Base-by-base conservation (phyloP, 2,888 invertebrate species). In the Drosophila macrothrix region DNA sequence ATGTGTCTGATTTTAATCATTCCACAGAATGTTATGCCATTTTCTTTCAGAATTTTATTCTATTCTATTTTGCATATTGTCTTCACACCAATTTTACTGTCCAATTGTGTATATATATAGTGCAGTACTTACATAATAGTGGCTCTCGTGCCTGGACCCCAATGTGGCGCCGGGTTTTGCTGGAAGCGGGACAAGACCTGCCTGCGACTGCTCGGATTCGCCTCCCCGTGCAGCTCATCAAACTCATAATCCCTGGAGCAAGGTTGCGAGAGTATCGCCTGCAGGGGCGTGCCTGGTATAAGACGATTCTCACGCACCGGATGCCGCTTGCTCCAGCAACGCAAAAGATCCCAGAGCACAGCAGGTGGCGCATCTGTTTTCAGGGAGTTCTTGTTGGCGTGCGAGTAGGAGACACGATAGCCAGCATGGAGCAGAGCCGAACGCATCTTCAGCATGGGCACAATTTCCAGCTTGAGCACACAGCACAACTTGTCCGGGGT, bases 391-490 rank as follows among this genome's bases (percentile, higher is more conserved):
- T 96, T 97, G 76, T 95, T 95, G 66, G 97, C 97, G 94, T 99
- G 99, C 0, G 99, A 98, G 87, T 96, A 96, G 0, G 99, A 99
- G 4, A 99, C 99, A 84, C 95, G 94, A 93, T 97, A 98, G 0
- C 99, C 99, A 0, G 97, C 97, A 93, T 98, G 97, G 67, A 98
- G 92, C 60, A 99, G 93, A 0, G 98, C 98, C 0, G 99, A 99
- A 83, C 99, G 97, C 92, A 92, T 94, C 78, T 94, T 92, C 62
- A 96, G 87, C 94, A 96, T 95, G 1, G 96, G 96, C 91, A 97
- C 96, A 1, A 95, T 95, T 88, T 95, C 95, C 61, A 96, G 91
- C 90, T 97, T 97, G 12, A 97, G 94, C 3, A 96, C 94, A 0
- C 96, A 95, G 80, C 96, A 96, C 9, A 99, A 93, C 76, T 96